Evolutionary conservation across 2,888 invertebrate genomes (phyloP).

Genomic region (Diogma glabrata): DNA sequence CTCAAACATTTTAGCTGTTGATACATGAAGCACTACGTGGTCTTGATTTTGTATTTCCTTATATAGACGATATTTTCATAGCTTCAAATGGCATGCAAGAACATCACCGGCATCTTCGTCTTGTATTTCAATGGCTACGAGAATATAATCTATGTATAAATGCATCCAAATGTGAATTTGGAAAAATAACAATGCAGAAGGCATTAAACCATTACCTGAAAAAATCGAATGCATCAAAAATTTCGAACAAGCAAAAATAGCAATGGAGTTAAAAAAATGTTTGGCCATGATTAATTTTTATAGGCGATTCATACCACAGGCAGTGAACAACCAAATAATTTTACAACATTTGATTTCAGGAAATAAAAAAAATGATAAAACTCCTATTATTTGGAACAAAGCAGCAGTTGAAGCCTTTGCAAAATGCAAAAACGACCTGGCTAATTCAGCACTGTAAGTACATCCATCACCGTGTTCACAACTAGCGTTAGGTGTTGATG

Average conservation of each 20-base stretch:
- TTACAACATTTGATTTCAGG: slow-evolving; percentile 9
- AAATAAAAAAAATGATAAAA: slow-evolving; percentile 15
- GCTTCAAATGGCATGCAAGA: not conserved
- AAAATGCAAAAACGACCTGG: not conserved
- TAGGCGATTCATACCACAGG: slow-evolving; percentile 23
- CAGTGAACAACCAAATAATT: slow-evolving; percentile 11
- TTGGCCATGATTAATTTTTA: slow-evolving; percentile 30
- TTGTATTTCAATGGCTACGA: slow-evolving; percentile 8
- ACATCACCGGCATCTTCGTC: slow-evolving; percentile 12
- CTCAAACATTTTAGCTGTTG: slow-evolving; percentile 26
- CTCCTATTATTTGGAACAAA: slow-evolving; percentile 10
- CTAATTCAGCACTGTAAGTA: not conserved
- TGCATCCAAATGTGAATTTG: slow-evolving; percentile 26
- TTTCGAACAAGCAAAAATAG: slow-evolving; percentile 22
- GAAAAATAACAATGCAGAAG: slow-evolving; percentile 13
- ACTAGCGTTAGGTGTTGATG: not conserved
- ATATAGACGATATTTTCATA: slow-evolving; percentile 23
- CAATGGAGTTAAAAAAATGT: slow-evolving; percentile 24
- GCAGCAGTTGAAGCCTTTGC: slow-evolving; percentile 9
- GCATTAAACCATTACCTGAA: slow-evolving; percentile 25
- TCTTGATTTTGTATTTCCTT: slow-evolving; percentile 19
- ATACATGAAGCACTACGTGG: slow-evolving; percentile 22
- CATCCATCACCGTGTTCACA: not conserved
- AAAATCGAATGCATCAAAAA: slow-evolving; percentile 25
- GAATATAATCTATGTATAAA: slow-evolving; percentile 21